Conservation (phyloP, 2,797 vertebrate genomes). For the Sebastolobus alascanus region DNA sequence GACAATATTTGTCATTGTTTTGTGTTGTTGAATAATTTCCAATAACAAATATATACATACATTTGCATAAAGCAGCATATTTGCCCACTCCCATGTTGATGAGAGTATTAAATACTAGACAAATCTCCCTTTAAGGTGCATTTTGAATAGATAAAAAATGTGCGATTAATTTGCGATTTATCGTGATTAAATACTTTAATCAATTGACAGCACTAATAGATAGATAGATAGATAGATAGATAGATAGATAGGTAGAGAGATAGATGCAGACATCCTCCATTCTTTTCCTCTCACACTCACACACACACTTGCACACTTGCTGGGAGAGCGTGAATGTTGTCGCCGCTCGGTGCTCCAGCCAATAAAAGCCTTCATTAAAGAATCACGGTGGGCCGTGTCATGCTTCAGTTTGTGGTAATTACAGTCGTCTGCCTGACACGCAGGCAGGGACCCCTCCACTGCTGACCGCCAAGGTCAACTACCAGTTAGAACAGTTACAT, state of each 20-base stretch:
- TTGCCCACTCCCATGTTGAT: no score
- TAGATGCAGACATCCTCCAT: conserved; percentile 22
- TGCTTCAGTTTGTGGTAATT: conserved; percentile 96
- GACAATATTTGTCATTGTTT: no score
- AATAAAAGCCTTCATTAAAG: conserved; percentile 95
- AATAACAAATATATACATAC: no score
- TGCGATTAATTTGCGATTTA: no score
- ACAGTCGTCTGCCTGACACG: conserved; percentile 86
- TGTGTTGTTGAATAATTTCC: no score
- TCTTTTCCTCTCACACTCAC: conserved; percentile 35
- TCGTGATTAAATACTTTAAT: no score
- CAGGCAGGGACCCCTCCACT: conserved; percentile 89
- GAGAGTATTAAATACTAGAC: no score
- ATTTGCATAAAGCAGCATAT: no score
- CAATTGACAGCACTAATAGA: no score
- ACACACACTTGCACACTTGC: conserved; percentile 45
- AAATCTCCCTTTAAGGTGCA: no score
- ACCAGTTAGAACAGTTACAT: conserved; percentile 93
- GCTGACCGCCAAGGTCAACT: conserved; percentile 95
- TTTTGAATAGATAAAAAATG: no score
- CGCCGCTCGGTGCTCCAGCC: conserved; percentile 86
- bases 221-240: no score
- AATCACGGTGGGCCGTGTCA: conserved; percentile 91
- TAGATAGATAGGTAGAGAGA: neutral
- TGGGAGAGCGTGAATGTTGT: conserved; percentile 51